These are phyloP conservation scores for Gopherus flavomarginatus DNA, from an alignment of 2,113 vertebrate species.

Conservation along the genomic window DNA sequence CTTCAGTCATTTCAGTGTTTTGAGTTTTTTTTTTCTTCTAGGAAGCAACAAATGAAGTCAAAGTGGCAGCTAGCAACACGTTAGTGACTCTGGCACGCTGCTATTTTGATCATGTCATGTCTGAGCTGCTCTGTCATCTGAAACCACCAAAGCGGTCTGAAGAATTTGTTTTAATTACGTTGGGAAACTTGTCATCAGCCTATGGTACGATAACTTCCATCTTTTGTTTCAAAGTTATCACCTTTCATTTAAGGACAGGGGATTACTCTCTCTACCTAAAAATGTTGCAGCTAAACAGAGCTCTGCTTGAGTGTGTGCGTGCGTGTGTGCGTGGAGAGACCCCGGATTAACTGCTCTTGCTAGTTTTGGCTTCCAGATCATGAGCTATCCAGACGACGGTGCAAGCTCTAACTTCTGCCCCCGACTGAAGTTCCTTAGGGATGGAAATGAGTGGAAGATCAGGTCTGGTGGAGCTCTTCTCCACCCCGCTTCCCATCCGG, in stretches of 20 bases:
- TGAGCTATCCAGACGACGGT: no score
- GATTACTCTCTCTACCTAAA: no score
- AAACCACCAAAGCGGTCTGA: constrained; percentile 59
- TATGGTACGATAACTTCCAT: constrained; percentile 18
- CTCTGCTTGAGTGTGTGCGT: no score
- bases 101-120: constrained; percentile 70
- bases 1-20: not conserved
- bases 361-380: not conserved
- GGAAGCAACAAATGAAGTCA: constrained; percentile 16
- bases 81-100: constrained; percentile 62
- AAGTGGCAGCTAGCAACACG: constrained; percentile 61
- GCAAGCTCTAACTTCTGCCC: no score
- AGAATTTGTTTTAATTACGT: constrained; percentile 52
- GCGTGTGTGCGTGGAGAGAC: no score
- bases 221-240: not conserved
- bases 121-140: constrained; percentile 63
- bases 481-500: not conserved
- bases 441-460: no score
- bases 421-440: no score
- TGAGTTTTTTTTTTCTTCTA: not conserved
- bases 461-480: no score
- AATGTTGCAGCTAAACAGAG: not conserved
- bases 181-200: constrained; percentile 62
- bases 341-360: not conserved
- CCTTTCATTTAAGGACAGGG: not conserved